These are phyloP conservation scores for Lagopus leucura DNA, from an alignment of 2,113 vertebrate genomes.

Conservation along the genomic window DNA sequence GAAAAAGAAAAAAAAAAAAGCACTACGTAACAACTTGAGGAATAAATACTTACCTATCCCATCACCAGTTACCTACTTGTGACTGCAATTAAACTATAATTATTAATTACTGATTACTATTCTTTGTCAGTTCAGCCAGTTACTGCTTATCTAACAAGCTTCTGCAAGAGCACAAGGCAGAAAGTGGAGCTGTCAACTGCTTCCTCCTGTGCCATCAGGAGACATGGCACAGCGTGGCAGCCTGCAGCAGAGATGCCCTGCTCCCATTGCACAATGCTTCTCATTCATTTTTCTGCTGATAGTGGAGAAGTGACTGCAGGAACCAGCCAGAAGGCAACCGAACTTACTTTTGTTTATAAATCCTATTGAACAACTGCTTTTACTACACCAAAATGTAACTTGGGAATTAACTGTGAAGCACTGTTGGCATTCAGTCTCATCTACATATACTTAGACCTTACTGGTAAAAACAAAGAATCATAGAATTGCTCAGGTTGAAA, in stretches of 20 bases:
- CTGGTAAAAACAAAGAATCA: background rate
- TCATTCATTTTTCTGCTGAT: background rate
- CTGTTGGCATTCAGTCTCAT: background rate
- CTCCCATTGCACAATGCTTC: background rate
- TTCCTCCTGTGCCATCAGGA: slow-evolving; percentile 3
- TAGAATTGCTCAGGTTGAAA: no score
- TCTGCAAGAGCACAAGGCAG: background rate
- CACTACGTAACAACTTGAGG: background rate
- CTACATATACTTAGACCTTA: background rate
- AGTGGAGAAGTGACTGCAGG: background rate
- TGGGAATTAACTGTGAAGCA: background rate
- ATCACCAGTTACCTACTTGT: background rate
- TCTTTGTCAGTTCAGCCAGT: background rate
- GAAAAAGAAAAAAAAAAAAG: background rate
- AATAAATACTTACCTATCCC: background rate
- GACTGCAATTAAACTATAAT: background rate
- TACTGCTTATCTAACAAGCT: background rate
- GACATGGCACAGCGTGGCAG: background rate
- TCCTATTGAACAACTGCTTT: background rate
- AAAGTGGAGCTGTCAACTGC: background rate
- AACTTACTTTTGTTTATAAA: background rate
- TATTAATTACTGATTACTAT: background rate
- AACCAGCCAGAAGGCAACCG: background rate
- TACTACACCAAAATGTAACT: background rate
- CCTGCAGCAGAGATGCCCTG: background rate